Evolutionary conservation across 2,888 invertebrate species (phyloP).

Genomic region (Drosophila histrio): DNA sequence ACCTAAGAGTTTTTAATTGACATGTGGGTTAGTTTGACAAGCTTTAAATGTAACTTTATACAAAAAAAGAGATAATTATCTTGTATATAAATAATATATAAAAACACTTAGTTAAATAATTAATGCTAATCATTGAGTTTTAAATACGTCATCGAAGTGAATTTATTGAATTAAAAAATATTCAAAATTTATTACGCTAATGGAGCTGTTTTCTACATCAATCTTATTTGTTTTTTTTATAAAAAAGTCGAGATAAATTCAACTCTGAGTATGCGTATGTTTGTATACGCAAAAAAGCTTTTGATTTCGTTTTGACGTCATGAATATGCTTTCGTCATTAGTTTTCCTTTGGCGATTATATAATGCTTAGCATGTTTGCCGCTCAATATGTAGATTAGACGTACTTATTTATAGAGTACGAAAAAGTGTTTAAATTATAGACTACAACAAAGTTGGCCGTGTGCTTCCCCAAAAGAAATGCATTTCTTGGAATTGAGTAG

Average conservation of each 20-base stretch:
- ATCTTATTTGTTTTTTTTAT: neutral
- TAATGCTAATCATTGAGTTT: too few relatives aligned
- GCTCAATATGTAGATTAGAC: too few relatives aligned
- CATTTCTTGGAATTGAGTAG: slow-evolving; percentile 29
- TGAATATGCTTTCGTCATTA: slow-evolving; percentile 30
- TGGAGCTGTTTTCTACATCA: neutral
- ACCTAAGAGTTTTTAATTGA: too few relatives aligned
- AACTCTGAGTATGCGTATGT: neutral
- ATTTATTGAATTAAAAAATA: too few relatives aligned
- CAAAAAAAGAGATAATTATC: too few relatives aligned
- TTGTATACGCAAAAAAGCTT: neutral
- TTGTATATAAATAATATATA: too few relatives aligned
- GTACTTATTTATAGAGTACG: too few relatives aligned
- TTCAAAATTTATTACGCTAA: neutral
- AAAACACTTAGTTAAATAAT: too few relatives aligned
- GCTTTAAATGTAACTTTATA: too few relatives aligned
- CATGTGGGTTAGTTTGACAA: too few relatives aligned
- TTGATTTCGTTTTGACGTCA: slow-evolving; percentile 39
- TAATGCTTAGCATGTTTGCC: too few relatives aligned
- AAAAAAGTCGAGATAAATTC: neutral
- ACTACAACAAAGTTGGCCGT: neutral
- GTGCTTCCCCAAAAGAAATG: slow-evolving; percentile 37
- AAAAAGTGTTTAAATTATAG: neutral
- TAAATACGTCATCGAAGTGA: too few relatives aligned
- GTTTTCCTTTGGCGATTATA: neutral